Percentiles rank a stretch among this genome's conserved stretches.
Evolutionary conservation across 2,888 invertebrate genomes (phyloP).

Genomic region (Troides aeacus): DNA sequence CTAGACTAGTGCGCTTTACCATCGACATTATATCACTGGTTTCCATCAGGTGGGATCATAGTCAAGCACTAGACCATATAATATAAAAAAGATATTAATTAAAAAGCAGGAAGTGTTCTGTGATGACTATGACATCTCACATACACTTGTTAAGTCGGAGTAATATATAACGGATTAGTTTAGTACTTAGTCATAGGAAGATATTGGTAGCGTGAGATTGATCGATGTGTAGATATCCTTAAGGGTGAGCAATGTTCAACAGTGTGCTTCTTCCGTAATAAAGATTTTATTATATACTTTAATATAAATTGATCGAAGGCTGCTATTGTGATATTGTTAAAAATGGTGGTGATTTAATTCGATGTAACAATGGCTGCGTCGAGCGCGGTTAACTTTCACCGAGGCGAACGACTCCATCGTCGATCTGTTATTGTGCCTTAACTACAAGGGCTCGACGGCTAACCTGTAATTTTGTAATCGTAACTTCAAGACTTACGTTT

Average conservation of each 20-base stretch:
- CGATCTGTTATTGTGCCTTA: slow-evolving; percentile 43
- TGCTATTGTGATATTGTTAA: slow-evolving; percentile 5
- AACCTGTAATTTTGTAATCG: slow-evolving; percentile 27
- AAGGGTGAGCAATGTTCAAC: not conserved
- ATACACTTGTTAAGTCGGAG: too few species aligned
- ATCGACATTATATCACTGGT: too few species aligned
- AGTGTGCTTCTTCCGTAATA: not conserved
- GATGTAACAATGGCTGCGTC: slow-evolving; percentile 47
- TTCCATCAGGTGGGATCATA: too few species aligned
- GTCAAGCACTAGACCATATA: too few species aligned
- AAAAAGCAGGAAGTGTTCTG: too few species aligned
- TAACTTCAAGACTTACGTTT: slow-evolving; percentile 17
- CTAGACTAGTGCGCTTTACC: too few species aligned
- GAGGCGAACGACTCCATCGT: slow-evolving; percentile 43
- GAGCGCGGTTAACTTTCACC: slow-evolving; percentile 58
- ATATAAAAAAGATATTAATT: too few species aligned
- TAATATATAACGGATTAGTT: too few species aligned
- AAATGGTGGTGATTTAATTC: slow-evolving; percentile 33
- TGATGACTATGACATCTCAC: too few species aligned
- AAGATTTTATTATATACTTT: not conserved
- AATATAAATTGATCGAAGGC: slow-evolving; percentile 2
- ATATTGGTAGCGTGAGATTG: too few species aligned
- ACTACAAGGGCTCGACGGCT: slow-evolving; percentile 35
- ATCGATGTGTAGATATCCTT: not conserved
- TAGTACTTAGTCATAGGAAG: too few species aligned